Evolutionary conservation across 1,140 invertebrate genomes (phyloP), one percentile per base, ranked within the genome.

Genomic region (Lucilia cuprina): DNA sequence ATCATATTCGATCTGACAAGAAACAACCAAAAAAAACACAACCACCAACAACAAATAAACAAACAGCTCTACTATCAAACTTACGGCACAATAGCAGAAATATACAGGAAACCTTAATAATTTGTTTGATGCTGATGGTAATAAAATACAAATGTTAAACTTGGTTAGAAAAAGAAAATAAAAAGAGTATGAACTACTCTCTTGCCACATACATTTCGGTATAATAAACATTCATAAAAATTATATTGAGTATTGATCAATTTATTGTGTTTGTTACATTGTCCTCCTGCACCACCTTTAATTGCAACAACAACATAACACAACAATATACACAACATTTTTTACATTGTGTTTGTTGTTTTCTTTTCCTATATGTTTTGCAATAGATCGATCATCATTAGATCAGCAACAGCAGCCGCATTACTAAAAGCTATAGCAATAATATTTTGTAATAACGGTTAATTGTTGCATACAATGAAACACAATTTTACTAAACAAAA

Each of bases 1-100:
- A 80, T 80, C 41, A 80, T 49, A 80, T 80, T 80, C 19, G 47
- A 80, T 80, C 77, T 47, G 77, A 80, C 77, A 80, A 80, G n/a
- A 80, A 5, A 14, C 13, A 55, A 14, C 12, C n/a, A 80, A n/a
- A n/a, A n/a, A n/a, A n/a, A n/a, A 80, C 50, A 14, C 13, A 55
- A 14, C 12, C n/a, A 80, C 41, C 65, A 70, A 21, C 65, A 25
- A 10, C 5, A 21, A n/a, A 19, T 21, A 21, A 4, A 70, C 2
- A 21, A 70, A 12, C n/a, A 25, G 12, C n/a, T 21, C 3, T n/a
- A 14, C 13, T n/a, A n/a, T 60, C 13, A 60, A 60, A 60, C 7
- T 60, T 17, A 3, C 21, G 21, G 0, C 3, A 2, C 50, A 55
- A 14, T 17, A 55, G 41, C 13, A 60, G 7, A 70, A 70, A 70